phyloP scores from a whole-genome alignment of 1,140 invertebrate species.

The Anthonomus grandis region DNA sequence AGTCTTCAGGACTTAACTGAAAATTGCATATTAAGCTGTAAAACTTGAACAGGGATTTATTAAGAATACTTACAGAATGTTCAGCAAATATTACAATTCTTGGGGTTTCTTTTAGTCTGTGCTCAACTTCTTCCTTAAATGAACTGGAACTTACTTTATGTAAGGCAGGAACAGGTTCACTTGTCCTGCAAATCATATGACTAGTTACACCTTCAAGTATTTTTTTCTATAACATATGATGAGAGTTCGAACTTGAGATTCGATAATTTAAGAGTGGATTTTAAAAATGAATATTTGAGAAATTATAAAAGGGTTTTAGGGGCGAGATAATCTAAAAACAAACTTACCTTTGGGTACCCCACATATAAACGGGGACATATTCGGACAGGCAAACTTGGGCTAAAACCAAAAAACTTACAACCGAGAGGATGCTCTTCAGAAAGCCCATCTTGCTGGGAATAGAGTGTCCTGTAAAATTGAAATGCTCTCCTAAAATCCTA shows the following conservation, averaged over 20 bases:
- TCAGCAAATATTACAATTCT: slow-evolving; percentile 44
- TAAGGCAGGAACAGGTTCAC: slow-evolving; percentile 38
- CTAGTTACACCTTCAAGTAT: slow-evolving; percentile 1
- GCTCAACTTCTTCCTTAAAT: slow-evolving; percentile 41
- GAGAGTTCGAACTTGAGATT: neutral
- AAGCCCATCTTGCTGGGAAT: slow-evolving; percentile 23
- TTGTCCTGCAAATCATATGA: slow-evolving; percentile 39
- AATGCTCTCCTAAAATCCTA: slow-evolving; percentile 14
- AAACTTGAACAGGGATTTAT: slow-evolving; percentile 6
- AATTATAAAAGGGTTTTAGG: slow-evolving; percentile 9
- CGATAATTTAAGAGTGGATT: slow-evolving; percentile 14
- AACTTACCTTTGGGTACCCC: slow-evolving; percentile 43
- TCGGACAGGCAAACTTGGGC: slow-evolving; percentile 28
- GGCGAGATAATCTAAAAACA: slow-evolving; percentile 23
- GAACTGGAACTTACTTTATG: slow-evolving; percentile 40
- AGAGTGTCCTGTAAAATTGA: slow-evolving; percentile 8
- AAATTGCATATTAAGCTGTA: slow-evolving; percentile 19
- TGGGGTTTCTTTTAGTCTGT: slow-evolving; percentile 35
- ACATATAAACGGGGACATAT: slow-evolving; percentile 46
- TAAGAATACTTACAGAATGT: slow-evolving; percentile 44
- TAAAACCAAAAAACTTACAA: slow-evolving; percentile 17
- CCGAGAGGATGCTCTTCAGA: slow-evolving; percentile 5
- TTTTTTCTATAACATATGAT: neutral
- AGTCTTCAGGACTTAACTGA: slow-evolving; percentile 48
- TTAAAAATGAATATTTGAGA: slow-evolving; percentile 5